A percentile compares a stretch with the other conserved stretches of the same genome.
Evolutionary conservation across 2,113 vertebrate genomes (phyloP).

Genomic region (Pardalotus punctatus): DNA sequence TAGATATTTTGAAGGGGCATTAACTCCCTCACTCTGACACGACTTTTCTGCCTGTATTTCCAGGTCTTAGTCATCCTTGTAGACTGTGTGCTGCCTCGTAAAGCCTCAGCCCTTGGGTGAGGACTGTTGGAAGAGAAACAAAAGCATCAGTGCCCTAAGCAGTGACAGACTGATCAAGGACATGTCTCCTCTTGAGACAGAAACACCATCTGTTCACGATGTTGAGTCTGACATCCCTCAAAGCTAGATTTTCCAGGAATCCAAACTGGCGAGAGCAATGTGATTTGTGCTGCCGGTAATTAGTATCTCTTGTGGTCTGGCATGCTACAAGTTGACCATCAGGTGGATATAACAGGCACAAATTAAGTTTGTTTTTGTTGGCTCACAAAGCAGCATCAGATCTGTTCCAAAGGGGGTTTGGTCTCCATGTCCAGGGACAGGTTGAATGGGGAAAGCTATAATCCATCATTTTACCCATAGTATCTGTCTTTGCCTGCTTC

Average conservation of each 20-base stretch:
- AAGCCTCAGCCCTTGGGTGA: not conserved
- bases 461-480: not conserved
- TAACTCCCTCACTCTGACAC: not conserved
- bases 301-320: not conserved
- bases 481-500: not conserved
- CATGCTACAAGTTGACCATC: not conserved
- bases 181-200: not conserved
- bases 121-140: not conserved
- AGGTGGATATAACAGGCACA: not conserved
- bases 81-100: not conserved
- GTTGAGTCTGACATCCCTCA: not conserved
- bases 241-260: constrained; percentile 20
- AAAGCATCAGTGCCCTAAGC: not conserved
- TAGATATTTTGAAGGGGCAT: not conserved
- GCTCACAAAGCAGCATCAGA: not conserved
- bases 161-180: not conserved
- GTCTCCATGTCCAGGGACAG: not conserved
- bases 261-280: not conserved
- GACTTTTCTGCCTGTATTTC: not conserved
- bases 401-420: not conserved
- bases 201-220: constrained; percentile 12
- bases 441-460: not conserved
- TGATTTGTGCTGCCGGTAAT: not conserved
- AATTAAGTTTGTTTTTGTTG: not conserved
- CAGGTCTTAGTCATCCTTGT: not conserved